A percentile compares a stretch with the other conserved stretches of the same genome.
Conservation (phyloP, 2,113 vertebrate species). For the Rhinogobius similis region DNA sequence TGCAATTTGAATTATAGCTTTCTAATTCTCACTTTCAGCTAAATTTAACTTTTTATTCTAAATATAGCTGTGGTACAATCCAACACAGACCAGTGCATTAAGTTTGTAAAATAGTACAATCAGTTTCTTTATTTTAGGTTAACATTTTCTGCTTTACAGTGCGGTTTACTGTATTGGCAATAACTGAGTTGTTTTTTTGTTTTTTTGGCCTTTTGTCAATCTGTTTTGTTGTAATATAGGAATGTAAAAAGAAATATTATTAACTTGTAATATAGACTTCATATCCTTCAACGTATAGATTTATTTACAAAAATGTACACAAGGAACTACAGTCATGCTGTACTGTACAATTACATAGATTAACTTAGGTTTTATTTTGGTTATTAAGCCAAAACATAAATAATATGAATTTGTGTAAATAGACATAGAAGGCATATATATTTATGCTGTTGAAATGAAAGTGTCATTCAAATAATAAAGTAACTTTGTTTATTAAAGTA, state of each 20-base stretch:
- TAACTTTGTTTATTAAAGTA: conserved; percentile 62
- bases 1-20: conserved; percentile 26
- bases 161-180: conserved; percentile 31
- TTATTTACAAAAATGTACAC: conserved; percentile 42
- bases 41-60: conserved; percentile 7
- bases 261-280: conserved; percentile 56
- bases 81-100: conserved; percentile 40
- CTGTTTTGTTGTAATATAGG: conserved; percentile 68
- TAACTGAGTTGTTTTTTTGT: conserved; percentile 32
- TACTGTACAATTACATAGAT: conserved; percentile 48
- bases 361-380: conserved; percentile 25
- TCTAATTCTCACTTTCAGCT: conserved; percentile 22
- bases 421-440: conserved; percentile 59
- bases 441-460: conserved; percentile 59
- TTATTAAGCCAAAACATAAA: conserved; percentile 16
- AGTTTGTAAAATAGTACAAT: conserved; percentile 34
- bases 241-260: conserved; percentile 65
- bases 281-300: conserved; percentile 40
- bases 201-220: conserved; percentile 30
- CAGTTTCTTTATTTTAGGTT: conserved; percentile 51
- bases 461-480: conserved; percentile 68
- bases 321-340: conserved; percentile 36
- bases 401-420: conserved; percentile 62
- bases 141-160: conserved; percentile 34
- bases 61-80: conserved; percentile 14